Evolutionary conservation across 2,888 invertebrate species (phyloP), one percentile per base, ranked within the genome.

Genomic region (Drosophila longiperda): DNA sequence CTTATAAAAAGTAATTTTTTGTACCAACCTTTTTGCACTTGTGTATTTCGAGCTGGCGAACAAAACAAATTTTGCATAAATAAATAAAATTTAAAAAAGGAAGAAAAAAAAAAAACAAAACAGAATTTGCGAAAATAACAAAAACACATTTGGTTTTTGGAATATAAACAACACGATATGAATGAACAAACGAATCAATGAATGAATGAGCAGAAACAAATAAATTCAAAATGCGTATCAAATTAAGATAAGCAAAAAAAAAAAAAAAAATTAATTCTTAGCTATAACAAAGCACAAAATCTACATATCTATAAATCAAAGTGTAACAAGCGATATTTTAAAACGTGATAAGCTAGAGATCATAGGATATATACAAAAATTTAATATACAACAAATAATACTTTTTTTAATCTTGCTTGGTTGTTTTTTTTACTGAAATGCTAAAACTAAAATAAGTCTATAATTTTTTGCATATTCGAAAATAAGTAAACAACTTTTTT

Each of bases 121-220:
- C 42, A 45, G 20, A 32, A 20, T 49, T 61, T 54, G 42, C 34
- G 40, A 54, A 20, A 40, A 60, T 58, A 65, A 40, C n/a, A 65
- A 72, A 71, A 79, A 71, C 53, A 70, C 71, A 76, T 81, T 81
- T 78, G 68, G 83, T 63, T 80, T 78, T 80, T 54, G 20, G 33
- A 80, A 78, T 81, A 87, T 83, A 87, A 89, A 73, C 87, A 83
- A 83, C 55, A 78, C 66, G 69, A 73, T 80, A 81, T 88, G 87
- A 89, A 83, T 89, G 89, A 87, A 68, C 74, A 73, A 84, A 82
- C 86, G 83, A 80, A 84, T 75, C 62, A 66, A 74, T 75, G 82
- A 85, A 82, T 82, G 84, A 73, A 78, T 71, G 70, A 66, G 65
- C 64, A 58, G 58, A 55, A 64, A 49, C 48, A 64, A 64, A 49